phyloP scores from a whole-genome alignment of 2,797 vertebrate genomes.

The Lophotriccus pileatus region DNA sequence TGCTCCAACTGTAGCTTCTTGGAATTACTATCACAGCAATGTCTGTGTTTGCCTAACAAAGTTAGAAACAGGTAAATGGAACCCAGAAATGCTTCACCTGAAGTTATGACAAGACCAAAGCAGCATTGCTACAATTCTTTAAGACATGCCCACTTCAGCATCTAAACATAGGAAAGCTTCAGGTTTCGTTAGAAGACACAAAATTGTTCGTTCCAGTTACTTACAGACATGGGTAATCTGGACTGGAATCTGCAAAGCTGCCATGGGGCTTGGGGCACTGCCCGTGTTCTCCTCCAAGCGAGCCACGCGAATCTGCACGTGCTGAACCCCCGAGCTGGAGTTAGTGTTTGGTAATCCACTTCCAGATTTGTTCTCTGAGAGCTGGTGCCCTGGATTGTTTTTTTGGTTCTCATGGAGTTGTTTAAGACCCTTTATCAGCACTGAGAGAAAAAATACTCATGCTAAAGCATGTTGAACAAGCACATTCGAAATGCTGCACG shows the following conservation, averaged over 20 bases:
- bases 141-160: neutral
- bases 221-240: conserved; percentile 97
- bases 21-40: neutral
- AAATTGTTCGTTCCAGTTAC: conserved; percentile 33
- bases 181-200: neutral
- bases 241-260: conserved; percentile 93
- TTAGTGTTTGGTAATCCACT: conserved; percentile 75
- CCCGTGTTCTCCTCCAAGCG: conserved; percentile 84
- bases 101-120: neutral
- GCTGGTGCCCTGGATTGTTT: conserved; percentile 72
- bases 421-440: conserved; percentile 93
- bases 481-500: conserved; percentile 38
- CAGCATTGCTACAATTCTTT: neutral
- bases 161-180: neutral
- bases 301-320: conserved; percentile 88
- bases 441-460: conserved; percentile 76
- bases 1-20: neutral
- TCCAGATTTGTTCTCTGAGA: conserved; percentile 80
- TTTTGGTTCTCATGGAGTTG: conserved; percentile 89
- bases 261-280: conserved; percentile 79
- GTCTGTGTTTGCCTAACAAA: neutral
- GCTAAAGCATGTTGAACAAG: conserved; percentile 49
- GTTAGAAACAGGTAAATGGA: neutral
- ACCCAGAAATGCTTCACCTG: neutral
- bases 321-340: conserved; percentile 78